Percentiles rank a stretch among this genome's conserved stretches.
Evolutionary conservation across 2,797 vertebrate genomes (phyloP).

Genomic region (Craterocephalus amniculus): DNA sequence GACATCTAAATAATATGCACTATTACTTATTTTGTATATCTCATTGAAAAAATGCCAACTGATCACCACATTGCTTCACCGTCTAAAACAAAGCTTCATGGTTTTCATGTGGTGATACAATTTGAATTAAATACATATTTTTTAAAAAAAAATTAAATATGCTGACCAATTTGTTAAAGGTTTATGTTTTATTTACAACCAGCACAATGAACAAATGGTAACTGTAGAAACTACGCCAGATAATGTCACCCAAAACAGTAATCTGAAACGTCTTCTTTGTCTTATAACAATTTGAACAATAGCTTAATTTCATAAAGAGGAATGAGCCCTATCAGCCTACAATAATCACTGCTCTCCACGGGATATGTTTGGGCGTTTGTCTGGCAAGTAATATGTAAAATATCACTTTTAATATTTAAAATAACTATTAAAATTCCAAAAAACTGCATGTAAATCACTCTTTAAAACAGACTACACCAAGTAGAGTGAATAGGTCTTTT

Average conservation of each 20-base stretch:
- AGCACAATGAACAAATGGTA: neutral
- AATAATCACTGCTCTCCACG: neutral
- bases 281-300: neutral
- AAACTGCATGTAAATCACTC: no score
- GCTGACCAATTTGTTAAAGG: neutral
- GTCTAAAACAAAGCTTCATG: no score
- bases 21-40: neutral
- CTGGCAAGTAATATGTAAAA: neutral
- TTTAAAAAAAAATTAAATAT: neutral
- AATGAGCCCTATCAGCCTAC: neutral
- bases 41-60: neutral
- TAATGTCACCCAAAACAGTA: neutral
- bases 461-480: neutral
- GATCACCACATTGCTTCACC: neutral
- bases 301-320: neutral
- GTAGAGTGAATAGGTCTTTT: neutral
- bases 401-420: no score
- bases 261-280: neutral
- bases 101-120: neutral
- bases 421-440: no score
- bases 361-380: neutral
- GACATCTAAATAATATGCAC: neutral
- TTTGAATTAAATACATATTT: no score
- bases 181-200: neutral
- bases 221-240: neutral